Evolutionary conservation across 2,888 invertebrate species (phyloP).

Genomic region (Drosophila affinis): DNA sequence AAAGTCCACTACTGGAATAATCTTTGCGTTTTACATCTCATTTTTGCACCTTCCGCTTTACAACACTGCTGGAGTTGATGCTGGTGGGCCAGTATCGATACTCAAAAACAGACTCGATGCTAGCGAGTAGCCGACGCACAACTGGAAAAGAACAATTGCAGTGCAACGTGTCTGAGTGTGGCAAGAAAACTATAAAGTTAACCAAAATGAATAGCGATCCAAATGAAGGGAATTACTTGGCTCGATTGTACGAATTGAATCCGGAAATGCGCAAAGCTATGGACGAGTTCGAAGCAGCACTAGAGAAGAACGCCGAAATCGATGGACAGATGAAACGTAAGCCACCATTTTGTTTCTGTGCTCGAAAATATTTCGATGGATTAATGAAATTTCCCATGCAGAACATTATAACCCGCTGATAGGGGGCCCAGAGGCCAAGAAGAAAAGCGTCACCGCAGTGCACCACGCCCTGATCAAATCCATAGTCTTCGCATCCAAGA

Average conservation of each 20-base stretch:
- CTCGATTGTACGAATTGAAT: not conserved
- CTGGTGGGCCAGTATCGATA: too few relatives aligned
- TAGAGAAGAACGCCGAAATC: not conserved
- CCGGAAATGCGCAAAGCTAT: not conserved
- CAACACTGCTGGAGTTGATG: not conserved
- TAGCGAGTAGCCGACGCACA: not conserved
- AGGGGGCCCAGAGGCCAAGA: not conserved
- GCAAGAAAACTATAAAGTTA: not conserved
- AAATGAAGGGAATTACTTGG: not conserved
- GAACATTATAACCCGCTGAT: not conserved
- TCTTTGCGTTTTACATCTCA: too few relatives aligned
- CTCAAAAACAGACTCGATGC: too few relatives aligned
- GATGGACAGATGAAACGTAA: not conserved
- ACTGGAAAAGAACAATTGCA: not conserved
- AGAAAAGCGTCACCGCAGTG: not conserved
- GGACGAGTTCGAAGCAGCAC: not conserved
- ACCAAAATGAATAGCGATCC: not conserved
- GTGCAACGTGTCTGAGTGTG: too few relatives aligned
- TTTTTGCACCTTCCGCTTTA: not conserved
- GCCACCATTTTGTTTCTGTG: not conserved
- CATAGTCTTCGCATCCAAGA: not conserved
- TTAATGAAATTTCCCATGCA: not conserved
- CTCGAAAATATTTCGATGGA: not conserved
- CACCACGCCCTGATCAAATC: not conserved
- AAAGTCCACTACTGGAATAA: too few relatives aligned